phyloP scores from a whole-genome alignment of 1,140 invertebrate species.

The Magallana angulata region DNA sequence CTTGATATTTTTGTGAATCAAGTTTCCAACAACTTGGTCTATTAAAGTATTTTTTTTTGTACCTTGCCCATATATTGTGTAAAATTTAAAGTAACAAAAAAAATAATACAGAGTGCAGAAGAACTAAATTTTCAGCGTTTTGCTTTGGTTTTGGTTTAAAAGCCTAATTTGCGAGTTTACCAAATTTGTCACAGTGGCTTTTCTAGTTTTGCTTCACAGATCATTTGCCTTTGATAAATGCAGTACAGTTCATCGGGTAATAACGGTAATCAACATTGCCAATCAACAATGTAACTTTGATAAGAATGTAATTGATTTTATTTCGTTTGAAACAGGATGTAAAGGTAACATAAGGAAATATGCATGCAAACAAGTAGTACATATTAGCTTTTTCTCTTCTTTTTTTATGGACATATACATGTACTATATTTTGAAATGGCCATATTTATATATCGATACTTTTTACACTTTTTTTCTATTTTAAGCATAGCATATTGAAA shows the following conservation, averaged over 20 bases:
- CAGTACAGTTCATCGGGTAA: too few species aligned
- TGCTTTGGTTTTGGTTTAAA: conserved; percentile 5
- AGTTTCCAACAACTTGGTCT: too few species aligned
- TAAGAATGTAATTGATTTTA: neutral
- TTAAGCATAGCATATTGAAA: too few species aligned
- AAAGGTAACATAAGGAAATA: neutral
- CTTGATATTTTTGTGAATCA: too few species aligned
- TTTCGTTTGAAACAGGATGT: conserved; percentile 19
- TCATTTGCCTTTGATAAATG: neutral
- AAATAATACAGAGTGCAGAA: too few species aligned
- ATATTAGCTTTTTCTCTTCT: neutral
- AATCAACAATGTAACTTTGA: neutral
- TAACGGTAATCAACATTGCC: too few species aligned
- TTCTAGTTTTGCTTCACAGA: neutral
- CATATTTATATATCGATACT: too few species aligned
- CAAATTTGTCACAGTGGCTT: neutral
- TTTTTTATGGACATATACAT: neutral
- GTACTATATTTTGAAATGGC: neutral
- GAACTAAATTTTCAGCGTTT: neutral
- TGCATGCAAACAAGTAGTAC: conserved; percentile 9
- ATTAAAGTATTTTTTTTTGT: too few species aligned
- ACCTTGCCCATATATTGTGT: too few species aligned
- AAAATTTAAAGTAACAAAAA: too few species aligned
- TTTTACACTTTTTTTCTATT: too few species aligned
- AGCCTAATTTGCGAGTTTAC: neutral